These are phyloP conservation scores for Chironomus tepperi DNA, from an alignment of 1,140 invertebrate genomes.

Conservation along the genomic window DNA sequence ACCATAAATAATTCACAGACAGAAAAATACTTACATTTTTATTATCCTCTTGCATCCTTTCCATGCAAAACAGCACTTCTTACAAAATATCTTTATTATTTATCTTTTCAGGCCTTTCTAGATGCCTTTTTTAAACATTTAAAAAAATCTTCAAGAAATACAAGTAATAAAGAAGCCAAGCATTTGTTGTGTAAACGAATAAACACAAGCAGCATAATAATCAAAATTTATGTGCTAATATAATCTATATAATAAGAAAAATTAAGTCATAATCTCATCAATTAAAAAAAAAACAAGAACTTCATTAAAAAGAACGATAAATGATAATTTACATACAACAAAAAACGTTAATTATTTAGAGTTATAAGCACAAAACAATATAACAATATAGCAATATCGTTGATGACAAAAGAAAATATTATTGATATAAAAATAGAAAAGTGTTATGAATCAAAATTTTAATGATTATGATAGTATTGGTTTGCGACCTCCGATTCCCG, in stretches of 20 bases:
- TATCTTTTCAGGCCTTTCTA: background rate
- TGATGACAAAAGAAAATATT: background rate
- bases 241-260: too few relatives aligned
- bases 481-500: conserved; percentile 40
- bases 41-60: background rate
- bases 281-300: too few relatives aligned
- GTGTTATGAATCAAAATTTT: conserved; percentile 33
- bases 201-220: too few relatives aligned
- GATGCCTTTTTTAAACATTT: background rate
- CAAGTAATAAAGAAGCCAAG: too few relatives aligned
- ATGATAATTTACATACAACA: too few relatives aligned
- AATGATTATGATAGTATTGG: conserved; percentile 42
- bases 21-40: conserved; percentile 9
- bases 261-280: too few relatives aligned
- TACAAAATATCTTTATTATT: background rate
- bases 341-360: too few relatives aligned
- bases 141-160: too few relatives aligned
- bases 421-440: background rate
- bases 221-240: too few relatives aligned
- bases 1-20: background rate
- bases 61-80: background rate
- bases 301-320: too few relatives aligned
- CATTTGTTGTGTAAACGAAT: too few relatives aligned
- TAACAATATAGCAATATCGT: background rate
- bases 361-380: too few relatives aligned